A percentile compares a stretch with the other conserved stretches of the same genome.
Evolutionary conservation across 2,113 vertebrate species (phyloP).

Genomic region (Channa maculata): DNA sequence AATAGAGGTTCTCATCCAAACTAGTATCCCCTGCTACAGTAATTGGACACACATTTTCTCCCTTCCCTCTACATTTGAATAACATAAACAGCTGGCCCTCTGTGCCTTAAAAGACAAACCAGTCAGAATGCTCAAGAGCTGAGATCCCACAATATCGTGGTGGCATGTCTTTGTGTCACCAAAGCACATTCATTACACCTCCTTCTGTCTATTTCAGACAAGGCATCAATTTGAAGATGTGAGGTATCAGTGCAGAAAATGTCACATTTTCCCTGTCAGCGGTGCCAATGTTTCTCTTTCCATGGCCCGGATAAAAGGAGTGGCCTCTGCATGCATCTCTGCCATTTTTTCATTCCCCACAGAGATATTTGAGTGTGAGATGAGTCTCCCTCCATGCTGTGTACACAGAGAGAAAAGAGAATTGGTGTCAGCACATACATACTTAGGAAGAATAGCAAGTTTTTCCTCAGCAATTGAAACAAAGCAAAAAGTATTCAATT

Average conservation of each 20-base stretch:
- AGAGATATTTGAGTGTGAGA: conserved; percentile 92
- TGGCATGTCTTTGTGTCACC: conserved; percentile 84
- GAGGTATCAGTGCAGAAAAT: conserved; percentile 90
- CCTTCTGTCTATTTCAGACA: conserved; percentile 84
- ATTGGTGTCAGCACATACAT: conserved; percentile 61
- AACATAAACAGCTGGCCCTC: conserved; percentile 54
- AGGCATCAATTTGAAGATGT: conserved; percentile 88
- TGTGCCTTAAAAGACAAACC: conserved; percentile 46
- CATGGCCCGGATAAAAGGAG: conserved; percentile 84
- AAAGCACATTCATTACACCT: conserved; percentile 82
- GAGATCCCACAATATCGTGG: conserved; percentile 53
- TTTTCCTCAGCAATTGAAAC: conserved; percentile 81
- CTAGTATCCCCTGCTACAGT: conserved; percentile 39
- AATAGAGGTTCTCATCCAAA: conserved; percentile 40
- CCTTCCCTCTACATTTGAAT: conserved; percentile 58
- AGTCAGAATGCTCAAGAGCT: conserved; percentile 68
- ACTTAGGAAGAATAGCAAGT: conserved; percentile 88
- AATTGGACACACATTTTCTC: conserved; percentile 36
- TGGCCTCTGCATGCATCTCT: conserved; percentile 84
- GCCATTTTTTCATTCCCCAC: conserved; percentile 89
- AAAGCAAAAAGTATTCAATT: conserved; percentile 86
- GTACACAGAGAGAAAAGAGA: conserved; percentile 89
- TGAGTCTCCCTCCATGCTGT: conserved; percentile 92
- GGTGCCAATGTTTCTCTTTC: conserved; percentile 84
- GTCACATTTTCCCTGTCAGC: conserved; percentile 87